Evolutionary conservation across 2,113 vertebrate species (phyloP).

Genomic region (Arvicanthis niloticus): DNA sequence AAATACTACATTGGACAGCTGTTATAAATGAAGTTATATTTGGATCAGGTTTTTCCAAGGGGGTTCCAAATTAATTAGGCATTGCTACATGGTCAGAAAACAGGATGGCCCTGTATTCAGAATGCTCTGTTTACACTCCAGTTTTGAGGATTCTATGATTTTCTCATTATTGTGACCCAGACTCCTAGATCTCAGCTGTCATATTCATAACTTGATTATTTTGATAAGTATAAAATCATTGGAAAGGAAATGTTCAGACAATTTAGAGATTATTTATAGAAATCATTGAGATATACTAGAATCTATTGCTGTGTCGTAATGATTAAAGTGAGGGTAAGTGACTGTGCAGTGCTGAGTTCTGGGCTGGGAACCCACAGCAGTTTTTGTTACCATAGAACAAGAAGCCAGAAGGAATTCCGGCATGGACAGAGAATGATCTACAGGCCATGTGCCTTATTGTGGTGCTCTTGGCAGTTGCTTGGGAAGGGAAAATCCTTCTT

Average conservation of each 20-base stretch:
- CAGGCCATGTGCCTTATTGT: not conserved
- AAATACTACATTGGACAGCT: not conserved
- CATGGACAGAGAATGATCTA: not conserved
- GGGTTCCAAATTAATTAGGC: not conserved
- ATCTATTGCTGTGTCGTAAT: not conserved
- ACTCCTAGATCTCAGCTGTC: not conserved
- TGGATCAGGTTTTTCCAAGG: not conserved
- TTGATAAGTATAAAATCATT: slow-evolving; percentile 8
- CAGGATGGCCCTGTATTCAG: not conserved
- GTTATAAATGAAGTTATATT: not conserved
- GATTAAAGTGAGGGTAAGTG: not conserved
- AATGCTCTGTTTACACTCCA: not conserved
- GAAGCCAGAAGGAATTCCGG: not conserved
- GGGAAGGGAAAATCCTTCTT: not conserved
- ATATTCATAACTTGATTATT: not conserved
- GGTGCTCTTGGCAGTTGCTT: not conserved
- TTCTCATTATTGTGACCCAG: not conserved
- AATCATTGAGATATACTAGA: slow-evolving; percentile 29
- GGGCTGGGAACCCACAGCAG: not conserved
- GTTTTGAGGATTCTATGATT: not conserved
- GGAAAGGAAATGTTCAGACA: not conserved
- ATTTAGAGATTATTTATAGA: not conserved
- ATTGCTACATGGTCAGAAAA: not conserved
- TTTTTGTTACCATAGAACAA: not conserved
- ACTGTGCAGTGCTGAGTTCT: not conserved